Evolutionary conservation across 2,888 invertebrate species (phyloP).

Genomic region (Phortica magna): DNA sequence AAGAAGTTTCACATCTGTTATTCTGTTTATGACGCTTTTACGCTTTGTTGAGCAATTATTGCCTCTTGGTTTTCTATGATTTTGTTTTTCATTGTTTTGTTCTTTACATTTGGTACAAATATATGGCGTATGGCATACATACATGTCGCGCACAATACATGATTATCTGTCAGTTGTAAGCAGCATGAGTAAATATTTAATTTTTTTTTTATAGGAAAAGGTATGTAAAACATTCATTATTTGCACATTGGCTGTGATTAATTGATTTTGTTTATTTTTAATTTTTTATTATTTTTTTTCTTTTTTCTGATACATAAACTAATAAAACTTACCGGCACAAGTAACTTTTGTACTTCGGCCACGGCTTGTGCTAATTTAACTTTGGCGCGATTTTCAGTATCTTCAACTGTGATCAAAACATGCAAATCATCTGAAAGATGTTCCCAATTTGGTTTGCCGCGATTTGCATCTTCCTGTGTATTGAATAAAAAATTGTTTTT

Average conservation of each 20-base stretch:
- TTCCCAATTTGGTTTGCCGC: slow-evolving; percentile 99
- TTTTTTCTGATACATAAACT: slow-evolving; percentile 19
- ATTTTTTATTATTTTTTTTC: slow-evolving; percentile 31
- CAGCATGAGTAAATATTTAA: slow-evolving; percentile 38
- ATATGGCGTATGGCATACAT: slow-evolving; percentile 7
- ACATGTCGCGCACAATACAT: not conserved
- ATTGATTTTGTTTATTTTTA: slow-evolving; percentile 19
- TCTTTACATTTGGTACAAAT: not conserved
- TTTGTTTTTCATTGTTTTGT: not conserved
- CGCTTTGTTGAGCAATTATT: not conserved
- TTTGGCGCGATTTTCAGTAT: slow-evolving; percentile 97
- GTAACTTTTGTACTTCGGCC: slow-evolving; percentile 98
- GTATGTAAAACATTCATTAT: slow-evolving; percentile 43
- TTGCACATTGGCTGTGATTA: slow-evolving; percentile 15
- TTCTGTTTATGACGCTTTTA: not conserved
- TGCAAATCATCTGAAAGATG: slow-evolving; percentile 99
- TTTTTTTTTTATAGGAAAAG: slow-evolving; percentile 44
- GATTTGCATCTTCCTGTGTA: slow-evolving; percentile 96
- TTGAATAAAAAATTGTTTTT: slow-evolving; percentile 18
- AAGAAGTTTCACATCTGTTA: not conserved
- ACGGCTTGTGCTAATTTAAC: slow-evolving; percentile 96
- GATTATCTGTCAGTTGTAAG: slow-evolving; percentile 10
- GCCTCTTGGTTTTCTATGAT: not conserved
- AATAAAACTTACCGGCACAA: slow-evolving; percentile 91
- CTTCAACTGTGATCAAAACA: slow-evolving; percentile 98